phyloP scores from a whole-genome alignment of 2,797 vertebrate species.

The Orestias chungarensis region DNA sequence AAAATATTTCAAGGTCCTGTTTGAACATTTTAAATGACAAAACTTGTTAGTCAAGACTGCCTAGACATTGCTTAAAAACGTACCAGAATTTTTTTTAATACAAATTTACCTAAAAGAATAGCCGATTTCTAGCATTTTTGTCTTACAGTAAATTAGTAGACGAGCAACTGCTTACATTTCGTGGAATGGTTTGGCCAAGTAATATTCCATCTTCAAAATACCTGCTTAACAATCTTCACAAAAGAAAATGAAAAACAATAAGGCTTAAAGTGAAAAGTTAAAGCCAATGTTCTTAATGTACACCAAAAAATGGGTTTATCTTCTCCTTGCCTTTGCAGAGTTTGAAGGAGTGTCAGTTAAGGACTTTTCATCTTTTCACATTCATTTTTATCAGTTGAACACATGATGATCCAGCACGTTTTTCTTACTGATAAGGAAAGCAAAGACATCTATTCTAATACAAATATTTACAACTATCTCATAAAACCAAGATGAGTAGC shows the following conservation, averaged over 20 bases:
- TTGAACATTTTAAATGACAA: constrained; percentile 44
- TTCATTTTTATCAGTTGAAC: constrained; percentile 56
- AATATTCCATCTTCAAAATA: constrained; percentile 31
- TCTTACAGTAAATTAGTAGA: constrained; percentile 18
- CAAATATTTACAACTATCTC: constrained; percentile 77
- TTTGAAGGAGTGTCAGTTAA: constrained; percentile 26
- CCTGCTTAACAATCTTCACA: constrained; percentile 36
- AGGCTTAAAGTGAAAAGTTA: constrained; percentile 65
- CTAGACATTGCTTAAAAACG: constrained; percentile 20
- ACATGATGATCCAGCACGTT: constrained; percentile 44
- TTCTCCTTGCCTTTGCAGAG: constrained; percentile 39
- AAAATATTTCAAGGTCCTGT: constrained; percentile 52
- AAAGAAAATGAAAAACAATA: constrained; percentile 48
- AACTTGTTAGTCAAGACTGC: constrained; percentile 13
- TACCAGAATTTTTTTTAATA: constrained; percentile 18
- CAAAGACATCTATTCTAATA: constrained; percentile 47
- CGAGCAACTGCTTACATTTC: constrained; percentile 36
- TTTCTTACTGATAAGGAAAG: constrained; percentile 60
- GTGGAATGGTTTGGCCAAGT: constrained; percentile 40
- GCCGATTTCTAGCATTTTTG: constrained; percentile 20
- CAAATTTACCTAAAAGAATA: constrained; percentile 17
- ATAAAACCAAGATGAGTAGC: constrained; percentile 55
- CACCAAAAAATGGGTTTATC: constrained; percentile 34
- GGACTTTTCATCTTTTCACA: constrained; percentile 56
- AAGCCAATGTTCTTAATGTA: constrained; percentile 54